These are phyloP conservation scores for Oryzias woworae DNA, from an alignment of 2,113 vertebrate species.

Conservation along the genomic window DNA sequence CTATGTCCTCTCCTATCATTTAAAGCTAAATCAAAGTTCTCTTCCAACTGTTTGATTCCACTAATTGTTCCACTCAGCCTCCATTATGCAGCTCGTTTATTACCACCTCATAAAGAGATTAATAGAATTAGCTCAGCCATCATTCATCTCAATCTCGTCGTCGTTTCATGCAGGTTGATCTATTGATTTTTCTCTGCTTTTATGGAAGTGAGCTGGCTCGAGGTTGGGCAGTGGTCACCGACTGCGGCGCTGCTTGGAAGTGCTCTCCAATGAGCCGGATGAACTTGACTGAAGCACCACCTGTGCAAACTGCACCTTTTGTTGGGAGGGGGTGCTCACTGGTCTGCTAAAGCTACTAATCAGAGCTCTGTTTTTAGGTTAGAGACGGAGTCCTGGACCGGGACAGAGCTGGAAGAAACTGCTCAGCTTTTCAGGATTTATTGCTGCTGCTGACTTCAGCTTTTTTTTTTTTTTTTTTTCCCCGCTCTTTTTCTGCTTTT, in stretches of 20 bases:
- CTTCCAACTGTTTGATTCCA: conserved; percentile 31
- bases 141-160: conserved; percentile 63
- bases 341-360: conserved; percentile 68
- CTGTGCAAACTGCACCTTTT: conserved; percentile 47
- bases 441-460: conserved; percentile 69
- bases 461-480: conserved; percentile 26
- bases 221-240: conserved; percentile 68
- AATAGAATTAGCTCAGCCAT: conserved; percentile 64
- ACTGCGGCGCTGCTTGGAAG: conserved; percentile 48
- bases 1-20: conserved; percentile 29
- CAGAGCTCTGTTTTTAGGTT: conserved; percentile 49
- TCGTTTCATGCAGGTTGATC: conserved; percentile 62
- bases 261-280: conserved; percentile 47
- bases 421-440: conserved; percentile 67
- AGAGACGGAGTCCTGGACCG: conserved; percentile 56
- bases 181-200: conserved; percentile 55
- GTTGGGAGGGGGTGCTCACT: conserved; percentile 26
- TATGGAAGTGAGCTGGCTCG: conserved; percentile 49
- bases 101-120: conserved; percentile 56
- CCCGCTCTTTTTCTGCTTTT: conserved; percentile 46
- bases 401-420: conserved; percentile 55
- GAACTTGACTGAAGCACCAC: conserved; percentile 37
- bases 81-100: conserved; percentile 64
- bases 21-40: conserved; percentile 42
- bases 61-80: conserved; percentile 35